Evolutionary conservation across 2,113 vertebrate species (phyloP), one percentile per base, ranked within the genome.

Genomic region (Odocoileus hemionus): DNA sequence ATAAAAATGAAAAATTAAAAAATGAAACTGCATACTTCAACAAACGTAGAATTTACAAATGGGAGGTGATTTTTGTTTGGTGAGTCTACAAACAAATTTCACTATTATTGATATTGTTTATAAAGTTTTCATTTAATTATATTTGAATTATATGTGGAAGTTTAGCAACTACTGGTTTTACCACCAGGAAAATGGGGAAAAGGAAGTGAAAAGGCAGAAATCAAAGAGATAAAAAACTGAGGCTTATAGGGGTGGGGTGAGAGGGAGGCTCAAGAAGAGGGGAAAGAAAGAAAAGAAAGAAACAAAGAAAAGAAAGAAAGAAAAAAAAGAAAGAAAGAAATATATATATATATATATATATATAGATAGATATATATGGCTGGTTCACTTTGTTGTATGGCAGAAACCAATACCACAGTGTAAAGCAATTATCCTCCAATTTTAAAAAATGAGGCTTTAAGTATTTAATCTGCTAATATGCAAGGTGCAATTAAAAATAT

Each of bases 41-140:
- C 19, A 43, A 84, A 67, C 99, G 99, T 99, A 99, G 99, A 99
- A 99, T 99, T 98, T 98, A 99, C 98, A 98, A 98, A 97, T 98
- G 98, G 96, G 98, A 99, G 98, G 98, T 99, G 98, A 98, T 99
- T 99, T 99, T 99, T 99, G 99, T 99, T 99, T 99, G 99, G 98
- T 99, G 99, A 99, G 98, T 99, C 99, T 99, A 98, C 97, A 98
- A 99, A 99, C 99, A 98, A 98, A 98, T 97, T 98, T 99, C 99
- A 99, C 98, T 98, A 99, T 99, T 99, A 99, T 99, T 99, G 99
- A 99, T 99, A 99, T 99, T 99, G 78, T 70, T 97, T 78, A 61
- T 80, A 76, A 96, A 94, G 89, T 89, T 89, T 25, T 92, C 25
- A 86, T 43, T 60, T 80, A 78, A 54, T 76, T 67, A n/a, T 84